Base-by-base conservation (phyloP, 2,888 invertebrate genomes). In the Mycogona germanica region DNA sequence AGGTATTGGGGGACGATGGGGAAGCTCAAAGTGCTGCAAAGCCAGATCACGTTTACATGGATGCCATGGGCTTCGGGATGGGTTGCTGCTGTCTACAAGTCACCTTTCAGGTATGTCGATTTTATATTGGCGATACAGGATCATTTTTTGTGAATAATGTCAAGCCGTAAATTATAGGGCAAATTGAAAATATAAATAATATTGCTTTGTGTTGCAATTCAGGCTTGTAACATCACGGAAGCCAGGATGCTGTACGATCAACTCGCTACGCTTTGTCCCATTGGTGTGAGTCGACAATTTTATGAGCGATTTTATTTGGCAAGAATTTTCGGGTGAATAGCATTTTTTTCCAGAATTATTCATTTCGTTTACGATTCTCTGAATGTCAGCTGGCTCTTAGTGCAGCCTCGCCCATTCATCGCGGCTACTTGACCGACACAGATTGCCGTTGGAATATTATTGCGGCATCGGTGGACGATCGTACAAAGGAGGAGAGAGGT, bases 61-160 rank as follows among this genome's bases (percentile, higher is more conserved):
- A 99, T 71, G 91, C 93, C 1, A 97, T 98, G 97, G 97, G 96
- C 25, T 98, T 98, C 70, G 97, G 96, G 53, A 98, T 98, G 98
- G 98, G 98, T 29, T 95, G 95, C 70, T 93, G 91, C 65, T 97
- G 96, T 68, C 76, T 97, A 37, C 97, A 97, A 70, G 77, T 93
- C 53, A 93, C 92, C 47, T 97, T 98, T 75, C 78, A 78, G 65
- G 77, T 76, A 5, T 67, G 68, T 47, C 17, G 12, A 23, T 17
- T n/a, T n/a, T n/a, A n/a, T n/a, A n/a, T n/a, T n/a, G n/a, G n/a
- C n/a, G n/a, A n/a, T n/a, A n/a, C n/a, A n/a, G n/a, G n/a, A n/a
- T n/a, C n/a, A n/a, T n/a, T n/a, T n/a, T n/a, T n/a, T n/a, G n/a
- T n/a, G n/a, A n/a, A n/a, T n/a, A n/a, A n/a, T n/a, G n/a, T n/a